phyloP scores from a whole-genome alignment of 2,797 vertebrate genomes.

The Gambusia yucatana region DNA sequence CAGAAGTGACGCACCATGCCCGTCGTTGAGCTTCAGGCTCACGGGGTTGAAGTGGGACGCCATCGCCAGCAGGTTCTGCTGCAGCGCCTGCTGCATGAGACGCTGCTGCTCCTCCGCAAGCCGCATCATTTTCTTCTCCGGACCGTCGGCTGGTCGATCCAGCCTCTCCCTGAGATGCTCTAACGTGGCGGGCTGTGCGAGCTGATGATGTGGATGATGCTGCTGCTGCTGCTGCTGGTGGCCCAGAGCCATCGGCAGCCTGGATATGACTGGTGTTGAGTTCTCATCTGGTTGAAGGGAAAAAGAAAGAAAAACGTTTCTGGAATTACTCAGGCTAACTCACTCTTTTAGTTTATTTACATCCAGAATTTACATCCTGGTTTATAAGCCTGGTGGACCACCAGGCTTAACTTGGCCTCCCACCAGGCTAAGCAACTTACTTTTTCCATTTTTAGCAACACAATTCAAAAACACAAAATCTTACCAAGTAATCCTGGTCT shows the following conservation, averaged over 20 bases:
- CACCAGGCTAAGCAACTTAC: too few relatives aligned
- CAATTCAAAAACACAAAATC: too few relatives aligned
- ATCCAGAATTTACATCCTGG: background rate
- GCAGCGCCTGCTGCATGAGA: constrained; percentile 93
- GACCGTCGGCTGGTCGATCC: constrained; percentile 83
- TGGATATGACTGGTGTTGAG: constrained; percentile 79
- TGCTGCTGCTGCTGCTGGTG: constrained; percentile 53
- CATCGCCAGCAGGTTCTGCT: constrained; percentile 92
- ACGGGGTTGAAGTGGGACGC: constrained; percentile 86
- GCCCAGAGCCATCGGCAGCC: constrained; percentile 83
- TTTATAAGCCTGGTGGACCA: too few relatives aligned
- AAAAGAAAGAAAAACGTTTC: background rate
- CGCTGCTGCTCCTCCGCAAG: constrained; percentile 93
- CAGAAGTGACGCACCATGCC: constrained; percentile 65
- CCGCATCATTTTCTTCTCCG: constrained; percentile 87
- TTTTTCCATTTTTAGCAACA: too few relatives aligned
- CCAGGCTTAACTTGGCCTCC: too few relatives aligned
- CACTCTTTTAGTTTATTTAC: too few relatives aligned
- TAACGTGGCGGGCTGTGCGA: constrained; percentile 84
- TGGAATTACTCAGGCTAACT: background rate
- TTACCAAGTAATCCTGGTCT: too few relatives aligned
- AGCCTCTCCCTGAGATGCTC: constrained; percentile 93
- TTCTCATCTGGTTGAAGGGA: constrained; percentile 79
- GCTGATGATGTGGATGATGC: constrained; percentile 77
- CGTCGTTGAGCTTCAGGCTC: constrained; percentile 73